Evolutionary conservation across 1,140 invertebrate genomes (phyloP).

Genomic region (Theocolax elegans): DNA sequence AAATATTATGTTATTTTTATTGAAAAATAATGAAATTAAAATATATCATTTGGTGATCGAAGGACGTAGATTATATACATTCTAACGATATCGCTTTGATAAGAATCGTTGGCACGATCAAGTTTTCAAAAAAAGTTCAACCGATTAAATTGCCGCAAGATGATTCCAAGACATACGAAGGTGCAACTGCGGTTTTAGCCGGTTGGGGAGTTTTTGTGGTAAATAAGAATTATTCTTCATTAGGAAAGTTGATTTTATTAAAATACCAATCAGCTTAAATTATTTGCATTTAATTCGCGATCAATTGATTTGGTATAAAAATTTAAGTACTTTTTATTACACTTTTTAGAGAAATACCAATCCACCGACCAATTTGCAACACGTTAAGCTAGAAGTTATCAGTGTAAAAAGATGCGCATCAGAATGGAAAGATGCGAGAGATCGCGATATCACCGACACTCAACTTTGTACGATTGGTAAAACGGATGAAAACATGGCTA

Average conservation of each 20-base stretch:
- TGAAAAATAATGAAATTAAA: background rate
- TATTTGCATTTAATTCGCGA: no score
- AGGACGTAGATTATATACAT: background rate
- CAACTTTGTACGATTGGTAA: background rate
- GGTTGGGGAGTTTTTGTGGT: background rate
- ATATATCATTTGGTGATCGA: background rate
- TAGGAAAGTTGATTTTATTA: no score
- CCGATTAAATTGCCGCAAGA: background rate
- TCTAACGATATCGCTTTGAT: slow-evolving; percentile 4
- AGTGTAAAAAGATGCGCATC: background rate
- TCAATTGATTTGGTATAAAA: no score
- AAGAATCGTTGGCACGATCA: background rate
- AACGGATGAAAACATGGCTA: background rate
- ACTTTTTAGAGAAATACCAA: background rate
- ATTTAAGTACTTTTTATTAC: no score
- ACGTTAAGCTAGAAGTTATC: background rate
- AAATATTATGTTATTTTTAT: background rate
- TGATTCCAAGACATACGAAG: background rate
- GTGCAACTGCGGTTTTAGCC: background rate
- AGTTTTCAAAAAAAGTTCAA: background rate
- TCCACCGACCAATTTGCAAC: background rate
- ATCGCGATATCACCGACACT: background rate
- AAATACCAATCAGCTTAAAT: no score
- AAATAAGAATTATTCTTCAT: background rate
- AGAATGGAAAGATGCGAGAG: background rate